A percentile compares a stretch with the other conserved stretches of the same genome.
These are phyloP conservation scores for Poecilia wingei DNA, from an alignment of 2,797 vertebrate species.

Conservation along the genomic window DNA sequence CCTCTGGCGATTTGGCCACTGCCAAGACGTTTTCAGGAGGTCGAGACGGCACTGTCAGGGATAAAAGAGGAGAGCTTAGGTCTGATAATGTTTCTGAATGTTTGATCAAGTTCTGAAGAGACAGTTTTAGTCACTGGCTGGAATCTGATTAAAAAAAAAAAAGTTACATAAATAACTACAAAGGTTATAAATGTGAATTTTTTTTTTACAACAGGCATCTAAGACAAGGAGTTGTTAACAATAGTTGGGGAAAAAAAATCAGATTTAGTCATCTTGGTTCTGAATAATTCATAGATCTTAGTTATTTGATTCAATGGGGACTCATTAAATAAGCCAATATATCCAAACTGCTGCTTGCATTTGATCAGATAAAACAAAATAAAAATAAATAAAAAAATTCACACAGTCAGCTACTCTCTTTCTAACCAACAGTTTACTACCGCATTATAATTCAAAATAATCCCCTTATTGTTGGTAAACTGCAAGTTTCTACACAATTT, in stretches of 20 bases:
- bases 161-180: neutral
- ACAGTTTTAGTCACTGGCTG: neutral
- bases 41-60: constrained; percentile 89
- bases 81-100: neutral
- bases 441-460: neutral
- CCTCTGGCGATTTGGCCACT: constrained; percentile 93
- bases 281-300: neutral
- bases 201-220: neutral
- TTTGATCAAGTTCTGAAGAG: neutral
- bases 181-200: neutral
- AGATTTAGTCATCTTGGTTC: neutral
- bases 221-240: neutral
- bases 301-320: neutral
- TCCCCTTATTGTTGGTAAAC: neutral
- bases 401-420: neutral
- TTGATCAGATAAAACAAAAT: neutral
- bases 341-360: neutral
- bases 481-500: neutral
- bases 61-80: neutral
- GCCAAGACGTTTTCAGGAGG: constrained; percentile 96
- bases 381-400: neutral
- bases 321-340: neutral
- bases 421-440: neutral
- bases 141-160: neutral
- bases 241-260: neutral